Base-by-base conservation (phyloP, 2,888 invertebrate genomes). In the Papilio elwesi region DNA sequence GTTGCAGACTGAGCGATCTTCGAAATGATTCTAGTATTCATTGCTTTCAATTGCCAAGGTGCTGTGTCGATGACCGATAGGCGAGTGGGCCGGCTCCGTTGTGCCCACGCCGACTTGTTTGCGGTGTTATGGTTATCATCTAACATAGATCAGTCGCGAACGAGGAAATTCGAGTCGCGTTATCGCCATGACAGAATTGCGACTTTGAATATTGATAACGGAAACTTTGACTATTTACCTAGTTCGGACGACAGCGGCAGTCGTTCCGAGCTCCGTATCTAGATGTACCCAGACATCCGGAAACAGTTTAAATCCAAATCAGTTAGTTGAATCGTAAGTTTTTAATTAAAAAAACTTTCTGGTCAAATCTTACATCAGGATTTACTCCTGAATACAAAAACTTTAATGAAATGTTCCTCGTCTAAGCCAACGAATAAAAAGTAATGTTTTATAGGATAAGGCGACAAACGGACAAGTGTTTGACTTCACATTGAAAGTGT, bases 71-170 rank as follows among this genome's bases (percentile, higher is more conserved):
- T 77, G 79, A 78, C 77, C 79, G 79, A 80, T 80, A 79, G 68
- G 68, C 59, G 69, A 43, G 8, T 36, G 13, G 38, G 15, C 43
- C 38, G 11, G n/a, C 47, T 62, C 55, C 48, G 55, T 52, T 64
- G 68, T 68, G 65, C 69, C 62, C 66, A 53, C 59, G 59, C 59
- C 38, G 62, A 36, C 53, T 74, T 74, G 78, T 78, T 77, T 75
- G 77, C 78, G 72, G 70, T 74, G 74, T 74, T 75, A 62, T 74
- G 74, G 72, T 87, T 87, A 87, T 87, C 87, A 82, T 79, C 74
- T 75, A 80, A 76, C 81, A 81, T 76, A 81, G 85, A 87, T 87
- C 87, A 66, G 81, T 78, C 75, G 77, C n/a, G 79, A 82, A 86
- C 79, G 80, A 83, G 86, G 87, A 85, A 87, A 86, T 81, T 76